These are phyloP conservation scores for Melangyna quadrimaculata DNA, from an alignment of 2,888 invertebrate genomes.

Conservation along the genomic window DNA sequence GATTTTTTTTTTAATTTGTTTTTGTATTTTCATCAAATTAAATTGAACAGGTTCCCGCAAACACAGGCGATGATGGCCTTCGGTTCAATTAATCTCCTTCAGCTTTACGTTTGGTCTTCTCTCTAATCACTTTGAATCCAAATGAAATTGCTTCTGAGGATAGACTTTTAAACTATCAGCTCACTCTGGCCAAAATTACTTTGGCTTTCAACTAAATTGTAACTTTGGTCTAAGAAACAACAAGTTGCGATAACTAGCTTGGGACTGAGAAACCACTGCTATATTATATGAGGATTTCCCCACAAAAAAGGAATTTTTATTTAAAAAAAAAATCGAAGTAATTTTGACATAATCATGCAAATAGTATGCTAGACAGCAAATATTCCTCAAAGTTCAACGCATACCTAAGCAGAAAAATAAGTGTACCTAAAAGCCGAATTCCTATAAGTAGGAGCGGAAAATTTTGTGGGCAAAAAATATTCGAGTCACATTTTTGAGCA, in stretches of 20 bases:
- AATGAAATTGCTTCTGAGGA: constrained; percentile 10
- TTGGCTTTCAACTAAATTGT: constrained; percentile 21
- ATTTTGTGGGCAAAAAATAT: too few species aligned
- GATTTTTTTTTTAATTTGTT: constrained; percentile 8
- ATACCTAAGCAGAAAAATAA: too few species aligned
- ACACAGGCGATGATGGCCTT: constrained; percentile 41
- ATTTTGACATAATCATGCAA: too few species aligned
- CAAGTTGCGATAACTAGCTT: constrained; percentile 31
- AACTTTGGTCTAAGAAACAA: constrained; percentile 22
- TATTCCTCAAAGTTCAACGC: too few species aligned
- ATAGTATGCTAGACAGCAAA: too few species aligned
- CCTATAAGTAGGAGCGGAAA: too few species aligned
- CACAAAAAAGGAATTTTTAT: not conserved
- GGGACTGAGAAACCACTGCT: not conserved
- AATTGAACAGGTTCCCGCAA: constrained; percentile 48
- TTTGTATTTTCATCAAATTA: not conserved
- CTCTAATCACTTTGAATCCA: constrained; percentile 33
- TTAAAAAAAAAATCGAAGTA: too few species aligned
- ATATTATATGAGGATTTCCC: not conserved
- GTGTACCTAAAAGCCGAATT: too few species aligned
- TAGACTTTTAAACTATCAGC: not conserved
- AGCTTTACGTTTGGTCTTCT: constrained; percentile 21
- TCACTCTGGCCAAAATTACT: constrained; percentile 19
- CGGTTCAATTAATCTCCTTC: constrained; percentile 37
- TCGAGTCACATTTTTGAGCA: too few species aligned